These are phyloP conservation scores for Drosophila leontia DNA, from an alignment of 1,140 invertebrate genomes.

Conservation along the genomic window DNA sequence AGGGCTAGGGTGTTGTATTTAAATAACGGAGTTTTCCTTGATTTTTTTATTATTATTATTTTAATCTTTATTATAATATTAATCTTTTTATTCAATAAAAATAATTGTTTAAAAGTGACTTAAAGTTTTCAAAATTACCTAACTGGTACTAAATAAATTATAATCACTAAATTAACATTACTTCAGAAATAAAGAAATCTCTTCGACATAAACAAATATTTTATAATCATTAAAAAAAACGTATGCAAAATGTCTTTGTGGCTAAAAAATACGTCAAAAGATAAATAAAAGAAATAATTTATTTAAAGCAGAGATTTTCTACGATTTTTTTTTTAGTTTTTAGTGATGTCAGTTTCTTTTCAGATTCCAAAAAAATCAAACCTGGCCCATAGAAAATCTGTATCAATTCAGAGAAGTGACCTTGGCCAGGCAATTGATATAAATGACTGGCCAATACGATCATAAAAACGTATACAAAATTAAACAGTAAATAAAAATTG, in stretches of 20 bases:
- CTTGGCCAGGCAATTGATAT: conserved; percentile 27
- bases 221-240: background rate
- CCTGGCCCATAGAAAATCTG: conserved; percentile 26
- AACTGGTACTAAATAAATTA: background rate
- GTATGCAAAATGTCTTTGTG: background rate
- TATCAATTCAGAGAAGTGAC: background rate
- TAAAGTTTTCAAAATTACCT: too few relatives aligned
- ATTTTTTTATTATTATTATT: too few relatives aligned
- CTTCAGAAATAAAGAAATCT: background rate
- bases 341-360: conserved; percentile 1
- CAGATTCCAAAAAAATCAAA: conserved; percentile 3
- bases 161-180: background rate
- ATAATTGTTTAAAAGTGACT: too few relatives aligned
- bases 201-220: too few relatives aligned
- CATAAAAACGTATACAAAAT: conserved; percentile 28
- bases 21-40: too few relatives aligned
- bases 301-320: conserved; percentile 10
- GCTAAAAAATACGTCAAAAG: background rate
- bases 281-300: conserved; percentile 2
- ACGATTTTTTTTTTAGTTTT: background rate
- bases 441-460: conserved; percentile 27
- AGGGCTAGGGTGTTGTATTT: too few relatives aligned
- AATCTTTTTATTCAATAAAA: too few relatives aligned
- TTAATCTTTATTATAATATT: too few relatives aligned
- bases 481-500: conserved; percentile 37